Evolutionary conservation across 2,888 invertebrate species (phyloP).

Genomic region (Itoplectis maculator): DNA sequence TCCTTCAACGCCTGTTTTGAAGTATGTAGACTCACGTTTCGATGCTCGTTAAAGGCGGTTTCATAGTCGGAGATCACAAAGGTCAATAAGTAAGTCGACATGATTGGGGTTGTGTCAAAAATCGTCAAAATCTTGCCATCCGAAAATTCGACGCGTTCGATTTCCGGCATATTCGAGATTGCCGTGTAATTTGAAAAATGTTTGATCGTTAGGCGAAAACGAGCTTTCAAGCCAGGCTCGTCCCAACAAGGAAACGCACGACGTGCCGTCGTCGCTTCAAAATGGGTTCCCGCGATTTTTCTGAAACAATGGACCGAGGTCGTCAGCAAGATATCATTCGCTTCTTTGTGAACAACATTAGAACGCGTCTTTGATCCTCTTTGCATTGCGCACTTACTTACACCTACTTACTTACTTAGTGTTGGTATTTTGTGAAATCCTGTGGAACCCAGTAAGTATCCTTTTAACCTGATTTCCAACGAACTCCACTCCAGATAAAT

Average conservation of each 20-base stretch:
- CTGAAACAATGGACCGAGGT: too few species aligned
- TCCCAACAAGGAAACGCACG: conserved; percentile 91
- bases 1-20: conserved; percentile 86
- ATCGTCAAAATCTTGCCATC: conserved; percentile 49
- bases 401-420: too few species aligned
- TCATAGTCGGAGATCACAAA: conserved; percentile 86
- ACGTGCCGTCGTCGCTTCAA: conserved; percentile 89
- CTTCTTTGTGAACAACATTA: too few species aligned
- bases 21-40: conserved; percentile 86
- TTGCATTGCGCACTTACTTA: too few species aligned
- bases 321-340: too few species aligned
- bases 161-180: conserved; percentile 78
- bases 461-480: conserved; percentile 84
- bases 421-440: too few species aligned
- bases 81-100: conserved; percentile 87
- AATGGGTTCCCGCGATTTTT: conserved; percentile 85
- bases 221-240: conserved; percentile 89
- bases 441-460: too few species aligned
- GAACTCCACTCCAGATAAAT: too few species aligned
- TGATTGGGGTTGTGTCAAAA: conserved; percentile 71
- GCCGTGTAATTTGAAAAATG: conserved; percentile 85
- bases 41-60: conserved; percentile 16
- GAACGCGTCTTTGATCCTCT: too few species aligned
- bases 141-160: too few species aligned
- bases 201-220: conserved; percentile 88